Base-by-base conservation (phyloP, 2,113 vertebrate genomes). In the Poecile atricapillus region DNA sequence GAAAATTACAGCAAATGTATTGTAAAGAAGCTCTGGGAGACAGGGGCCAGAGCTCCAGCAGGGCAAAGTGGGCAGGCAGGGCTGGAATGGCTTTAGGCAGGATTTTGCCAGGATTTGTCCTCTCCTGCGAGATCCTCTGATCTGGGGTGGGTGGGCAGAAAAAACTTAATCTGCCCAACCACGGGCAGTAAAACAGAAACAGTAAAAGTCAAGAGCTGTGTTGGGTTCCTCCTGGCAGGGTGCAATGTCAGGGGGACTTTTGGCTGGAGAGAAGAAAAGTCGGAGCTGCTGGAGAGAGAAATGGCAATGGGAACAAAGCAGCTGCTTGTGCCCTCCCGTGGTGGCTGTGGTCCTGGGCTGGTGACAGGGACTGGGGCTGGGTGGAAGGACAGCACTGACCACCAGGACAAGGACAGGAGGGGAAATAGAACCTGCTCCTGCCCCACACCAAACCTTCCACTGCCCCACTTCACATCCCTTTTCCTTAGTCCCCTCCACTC, bases 241-340 rank as follows among this genome's bases (percentile, higher is more conserved):
- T 33, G 21, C 24, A 43, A 41, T 52, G 23, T 30, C 33, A 9
- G 37, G n/a, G 67, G 13, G 28, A 15, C 18, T 69, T 91, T 21
- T 14, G 63, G 35, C 41, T 58, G 37, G 50, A 56, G 27, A 76
- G 71, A 68, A 22, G 6, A 9, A 67, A 49, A 52, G 85, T 13
- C 7, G 3, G 78, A 75, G 83, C 47, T 76, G 62, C 31, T 73
- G 44, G 33, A 35, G 27, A 28, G 47, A 63, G 63, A 50, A 24
- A 37, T 13, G 53, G 10, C 55, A 22, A 11, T 35, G 49, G 68
- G 35, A 39, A 33, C 0, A 11, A 68, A 64, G 64, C 62, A 93
- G 56, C 37, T 75, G 7, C 49, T 49, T 0, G 0, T 49, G 49
- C 43, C 17, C 22, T 59, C 25, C 35, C 8, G 1, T 28, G 68